A percentile compares a stretch with the other conserved stretches of the same genome.
phyloP scores from a whole-genome alignment of 2,113 vertebrate genomes.

The Apus apus region DNA sequence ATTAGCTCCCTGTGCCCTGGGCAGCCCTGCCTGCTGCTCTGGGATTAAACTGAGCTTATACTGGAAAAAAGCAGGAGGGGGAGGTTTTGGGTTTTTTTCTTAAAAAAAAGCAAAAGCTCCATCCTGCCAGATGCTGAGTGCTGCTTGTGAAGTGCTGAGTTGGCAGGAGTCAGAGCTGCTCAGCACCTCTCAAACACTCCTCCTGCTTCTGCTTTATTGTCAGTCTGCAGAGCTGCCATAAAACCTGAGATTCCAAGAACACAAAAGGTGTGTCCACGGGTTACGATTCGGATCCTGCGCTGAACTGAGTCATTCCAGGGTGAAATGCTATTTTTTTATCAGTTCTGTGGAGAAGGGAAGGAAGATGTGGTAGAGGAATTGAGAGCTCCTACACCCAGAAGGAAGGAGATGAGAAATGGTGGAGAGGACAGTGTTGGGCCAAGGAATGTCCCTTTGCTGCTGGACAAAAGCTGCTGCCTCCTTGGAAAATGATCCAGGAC shows the following conservation, averaged over 20 bases:
- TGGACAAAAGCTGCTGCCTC: not conserved
- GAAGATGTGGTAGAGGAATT: not conserved
- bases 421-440: not conserved
- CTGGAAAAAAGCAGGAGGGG: not conserved
- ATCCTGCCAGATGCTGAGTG: conserved; percentile 37
- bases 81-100: not conserved
- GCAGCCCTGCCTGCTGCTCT: not conserved
- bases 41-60: conserved; percentile 4
- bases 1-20: not conserved
- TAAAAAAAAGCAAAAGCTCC: not conserved
- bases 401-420: not conserved
- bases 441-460: accelerated
- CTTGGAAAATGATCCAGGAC: not conserved
- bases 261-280: too few species aligned
- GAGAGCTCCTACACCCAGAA: not conserved
- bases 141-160: not conserved
- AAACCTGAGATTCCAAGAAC: not conserved
- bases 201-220: not conserved
- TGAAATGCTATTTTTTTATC: not conserved
- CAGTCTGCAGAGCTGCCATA: not conserved
- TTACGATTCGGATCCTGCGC: too few species aligned
- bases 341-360: not conserved
- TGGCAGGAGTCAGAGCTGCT: not conserved
- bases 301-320: not conserved
- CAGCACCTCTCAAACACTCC: not conserved